A percentile compares a stretch with the other conserved stretches of the same genome.
These are phyloP conservation scores for Apis cerana DNA, from an alignment of 1,140 invertebrate genomes.

Conservation along the genomic window DNA sequence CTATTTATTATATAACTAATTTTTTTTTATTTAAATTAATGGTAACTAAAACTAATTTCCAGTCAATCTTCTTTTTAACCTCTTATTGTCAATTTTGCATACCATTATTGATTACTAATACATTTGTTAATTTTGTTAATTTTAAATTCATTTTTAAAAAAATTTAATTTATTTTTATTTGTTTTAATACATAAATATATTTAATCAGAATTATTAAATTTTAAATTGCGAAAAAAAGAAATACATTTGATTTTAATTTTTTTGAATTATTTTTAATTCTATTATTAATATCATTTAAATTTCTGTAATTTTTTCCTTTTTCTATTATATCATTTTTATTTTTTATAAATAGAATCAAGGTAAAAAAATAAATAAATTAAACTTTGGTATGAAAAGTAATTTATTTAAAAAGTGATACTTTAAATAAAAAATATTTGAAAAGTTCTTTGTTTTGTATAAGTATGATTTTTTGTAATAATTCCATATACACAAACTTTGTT, in stretches of 20 bases:
- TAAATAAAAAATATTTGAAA: conserved; percentile 55
- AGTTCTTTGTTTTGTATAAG: conserved; percentile 11
- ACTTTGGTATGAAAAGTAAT: conserved; percentile 36
- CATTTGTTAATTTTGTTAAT: no score
- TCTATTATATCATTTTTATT: neutral
- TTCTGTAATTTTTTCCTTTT: neutral
- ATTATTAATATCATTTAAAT: neutral
- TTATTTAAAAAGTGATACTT: conserved; percentile 59
- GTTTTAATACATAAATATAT: no score
- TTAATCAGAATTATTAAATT: neutral
- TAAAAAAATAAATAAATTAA: conserved; percentile 21
- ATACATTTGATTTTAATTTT: neutral
- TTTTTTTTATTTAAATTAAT: neutral
- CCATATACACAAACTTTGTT: neutral
- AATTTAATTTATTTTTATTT: no score
- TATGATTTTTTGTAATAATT: conserved; percentile 13
- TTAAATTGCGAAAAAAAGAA: neutral
- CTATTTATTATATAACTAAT: neutral
- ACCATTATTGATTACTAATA: no score
- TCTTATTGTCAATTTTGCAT: neutral
- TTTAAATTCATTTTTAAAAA: neutral
- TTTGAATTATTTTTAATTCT: neutral
- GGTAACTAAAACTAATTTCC: neutral
- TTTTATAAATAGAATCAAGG: neutral
- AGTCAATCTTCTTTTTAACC: neutral